Conservation (phyloP, 2,888 invertebrate species). For the Nomada fabriciana region DNA sequence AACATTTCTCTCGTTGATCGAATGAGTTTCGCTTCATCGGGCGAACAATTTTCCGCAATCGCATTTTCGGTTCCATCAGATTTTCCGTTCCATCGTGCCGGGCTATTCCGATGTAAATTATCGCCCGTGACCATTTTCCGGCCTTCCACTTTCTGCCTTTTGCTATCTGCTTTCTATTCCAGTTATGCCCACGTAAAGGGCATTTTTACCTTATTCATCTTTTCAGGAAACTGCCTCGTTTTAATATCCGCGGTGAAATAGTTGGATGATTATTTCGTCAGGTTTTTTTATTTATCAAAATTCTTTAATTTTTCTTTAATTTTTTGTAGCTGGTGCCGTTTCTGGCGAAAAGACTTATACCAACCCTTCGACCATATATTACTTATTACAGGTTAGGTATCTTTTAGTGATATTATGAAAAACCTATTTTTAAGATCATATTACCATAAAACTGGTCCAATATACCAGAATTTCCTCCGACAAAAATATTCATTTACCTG, state of each 20-base stretch:
- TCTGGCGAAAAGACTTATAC: too few species aligned
- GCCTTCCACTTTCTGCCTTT: background rate
- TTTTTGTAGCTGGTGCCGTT: too few species aligned
- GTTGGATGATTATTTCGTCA: too few species aligned
- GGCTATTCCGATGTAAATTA: slow-evolving; percentile 52
- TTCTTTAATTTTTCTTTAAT: too few species aligned
- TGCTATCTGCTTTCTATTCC: background rate
- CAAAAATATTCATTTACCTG: too few species aligned
- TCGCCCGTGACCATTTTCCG: slow-evolving; percentile 18
- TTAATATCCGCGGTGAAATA: background rate
- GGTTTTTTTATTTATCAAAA: too few species aligned
- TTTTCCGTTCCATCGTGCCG: slow-evolving; percentile 46
- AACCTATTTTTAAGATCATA: too few species aligned
- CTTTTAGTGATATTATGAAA: too few species aligned
- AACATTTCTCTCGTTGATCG: slow-evolving; percentile 35
- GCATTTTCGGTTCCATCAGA: slow-evolving; percentile 46
- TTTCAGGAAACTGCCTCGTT: background rate
- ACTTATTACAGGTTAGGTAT: too few species aligned
- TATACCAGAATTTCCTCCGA: too few species aligned
- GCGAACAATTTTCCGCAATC: slow-evolving; percentile 49
- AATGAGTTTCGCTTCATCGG: slow-evolving; percentile 37
- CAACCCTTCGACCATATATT: too few species aligned
- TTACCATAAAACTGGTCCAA: too few species aligned
- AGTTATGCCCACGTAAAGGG: background rate
- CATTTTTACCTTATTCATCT: background rate